phyloP scores from a whole-genome alignment of 2,797 vertebrate genomes.

The Cuculus canorus region DNA sequence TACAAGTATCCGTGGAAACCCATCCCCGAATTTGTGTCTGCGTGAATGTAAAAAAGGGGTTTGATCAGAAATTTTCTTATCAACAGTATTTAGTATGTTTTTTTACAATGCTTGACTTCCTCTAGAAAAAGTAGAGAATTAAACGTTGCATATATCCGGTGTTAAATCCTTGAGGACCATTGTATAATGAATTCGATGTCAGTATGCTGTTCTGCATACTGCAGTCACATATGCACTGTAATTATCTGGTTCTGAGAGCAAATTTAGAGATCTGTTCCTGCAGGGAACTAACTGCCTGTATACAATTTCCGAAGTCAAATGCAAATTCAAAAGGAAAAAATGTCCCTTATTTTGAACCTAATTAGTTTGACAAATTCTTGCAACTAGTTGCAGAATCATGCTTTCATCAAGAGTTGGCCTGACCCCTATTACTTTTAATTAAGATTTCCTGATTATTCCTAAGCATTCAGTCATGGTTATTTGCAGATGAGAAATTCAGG shows the following conservation, averaged over 20 bases:
- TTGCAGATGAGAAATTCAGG: constrained; percentile 11
- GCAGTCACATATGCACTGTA: background rate
- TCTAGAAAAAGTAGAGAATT: background rate
- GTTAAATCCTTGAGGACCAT: background rate
- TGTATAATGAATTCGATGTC: background rate
- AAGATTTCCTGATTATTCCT: constrained; percentile 41
- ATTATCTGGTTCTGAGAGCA: background rate
- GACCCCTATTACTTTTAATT: constrained; percentile 10
- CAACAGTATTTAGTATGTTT: background rate
- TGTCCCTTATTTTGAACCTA: background rate
- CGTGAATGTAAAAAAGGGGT: background rate
- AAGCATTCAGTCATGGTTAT: background rate
- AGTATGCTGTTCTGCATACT: background rate
- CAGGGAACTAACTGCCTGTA: background rate
- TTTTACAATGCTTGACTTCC: background rate
- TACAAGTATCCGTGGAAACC: background rate
- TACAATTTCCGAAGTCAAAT: background rate
- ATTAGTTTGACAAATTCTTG: background rate
- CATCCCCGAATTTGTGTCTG: background rate
- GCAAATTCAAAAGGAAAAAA: background rate
- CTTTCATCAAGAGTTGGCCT: background rate
- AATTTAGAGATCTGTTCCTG: background rate
- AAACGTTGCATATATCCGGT: background rate
- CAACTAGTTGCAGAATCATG: background rate
- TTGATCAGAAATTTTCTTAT: background rate